Evolutionary conservation across 2,888 invertebrate species (phyloP), one percentile per base, ranked within the genome.

Genomic region (Drosophila incognita): DNA sequence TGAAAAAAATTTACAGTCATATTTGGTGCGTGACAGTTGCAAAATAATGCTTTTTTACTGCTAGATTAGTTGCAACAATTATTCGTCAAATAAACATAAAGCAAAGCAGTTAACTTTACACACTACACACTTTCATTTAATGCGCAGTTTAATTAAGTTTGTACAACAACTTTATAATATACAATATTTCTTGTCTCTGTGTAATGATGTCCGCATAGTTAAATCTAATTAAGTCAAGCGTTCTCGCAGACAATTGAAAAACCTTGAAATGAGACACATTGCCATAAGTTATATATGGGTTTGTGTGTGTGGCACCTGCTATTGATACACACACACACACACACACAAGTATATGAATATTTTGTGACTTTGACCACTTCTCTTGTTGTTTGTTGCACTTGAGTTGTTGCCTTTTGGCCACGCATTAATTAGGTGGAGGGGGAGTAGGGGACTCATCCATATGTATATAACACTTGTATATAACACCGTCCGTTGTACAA

Each of bases 401-500:
- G 21, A 40, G 40, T 13, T 57, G 40, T 15, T 8, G 15, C 46
- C 56, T 51, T 11, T 36, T 21, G 38, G 59, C 38, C 42, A 63
- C 42, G 51, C 69, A 58, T 57, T 66, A 27, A 15, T 11, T 31
- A 15, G 13, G 31, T 27, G 48, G 6, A 4, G n/a, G 13, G 38
- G 27, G 6, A 2, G 24, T 4, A 24, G 13, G 24, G 5, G 31
- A 27, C 24, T 11, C 29, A 52, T 48, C 40, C 29, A 57, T 64
- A 11, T 64, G 33, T 57, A 42, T 36, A n/a, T 35, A 18, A 46
- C 15, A 46, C 24, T 10, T 62, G 18, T 61, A 42, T 65, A 52
- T 58, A 31, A 36, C 36, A 42, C 7, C 33, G 61, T 69, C 29
- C 56, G 68, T 76, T 82, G 69, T 76, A 59, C 81, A 74, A 84